Evolutionary conservation across 2,797 vertebrate species (phyloP).

Genomic region (Momotus momota): DNA sequence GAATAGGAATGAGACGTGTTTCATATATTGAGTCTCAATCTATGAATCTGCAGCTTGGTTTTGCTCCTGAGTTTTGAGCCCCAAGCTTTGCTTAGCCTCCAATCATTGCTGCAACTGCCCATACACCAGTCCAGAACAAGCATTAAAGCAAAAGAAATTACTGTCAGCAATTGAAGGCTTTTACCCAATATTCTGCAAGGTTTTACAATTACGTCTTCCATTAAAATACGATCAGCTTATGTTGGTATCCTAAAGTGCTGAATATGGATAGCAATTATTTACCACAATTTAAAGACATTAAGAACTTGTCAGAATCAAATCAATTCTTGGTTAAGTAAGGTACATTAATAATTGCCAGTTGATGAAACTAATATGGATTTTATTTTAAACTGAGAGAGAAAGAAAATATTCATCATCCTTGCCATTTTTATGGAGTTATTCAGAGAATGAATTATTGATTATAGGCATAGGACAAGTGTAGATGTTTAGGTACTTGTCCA

Average conservation of each 20-base stretch:
- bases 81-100: background rate
- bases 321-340: slow-evolving; percentile 68
- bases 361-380: slow-evolving; percentile 73
- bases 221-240: slow-evolving; percentile 33
- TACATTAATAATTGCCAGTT: slow-evolving; percentile 50
- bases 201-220: slow-evolving; percentile 8
- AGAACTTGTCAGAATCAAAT: slow-evolving; percentile 72
- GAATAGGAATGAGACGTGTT: background rate
- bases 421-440: slow-evolving; percentile 63
- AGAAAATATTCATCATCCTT: slow-evolving; percentile 62
- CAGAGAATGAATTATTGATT: slow-evolving; percentile 69
- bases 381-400: slow-evolving; percentile 64
- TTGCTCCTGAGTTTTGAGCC: background rate
- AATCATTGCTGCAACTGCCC: background rate
- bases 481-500: slow-evolving; percentile 52
- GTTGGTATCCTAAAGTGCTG: slow-evolving; percentile 5
- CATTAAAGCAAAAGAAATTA: background rate
- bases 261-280: slow-evolving; percentile 65
- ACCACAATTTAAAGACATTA: slow-evolving; percentile 68
- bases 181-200: background rate
- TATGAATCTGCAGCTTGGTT: background rate
- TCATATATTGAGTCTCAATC: background rate
- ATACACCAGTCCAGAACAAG: background rate
- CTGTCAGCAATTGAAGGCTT: background rate
- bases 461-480: slow-evolving; percentile 23